Evolutionary conservation across 2,888 invertebrate genomes (phyloP).

Genomic region (Amblyteles armatorius): DNA sequence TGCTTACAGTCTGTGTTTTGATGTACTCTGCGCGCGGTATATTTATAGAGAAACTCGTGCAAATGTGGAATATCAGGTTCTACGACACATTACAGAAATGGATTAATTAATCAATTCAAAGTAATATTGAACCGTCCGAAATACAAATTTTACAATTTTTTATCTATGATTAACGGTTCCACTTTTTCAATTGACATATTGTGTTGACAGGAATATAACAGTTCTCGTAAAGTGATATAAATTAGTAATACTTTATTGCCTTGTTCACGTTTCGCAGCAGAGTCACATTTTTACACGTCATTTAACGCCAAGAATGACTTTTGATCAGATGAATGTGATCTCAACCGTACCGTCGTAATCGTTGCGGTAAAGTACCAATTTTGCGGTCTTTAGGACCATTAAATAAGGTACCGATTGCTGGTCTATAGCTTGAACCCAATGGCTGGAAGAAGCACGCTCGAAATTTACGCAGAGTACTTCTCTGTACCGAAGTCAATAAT

Average conservation of each 20-base stretch:
- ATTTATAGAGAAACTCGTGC: not conserved
- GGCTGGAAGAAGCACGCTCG: not conserved
- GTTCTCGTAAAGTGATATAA: too few species aligned
- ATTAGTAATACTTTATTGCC: not conserved
- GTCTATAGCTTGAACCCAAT: not conserved
- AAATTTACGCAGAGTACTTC: not conserved
- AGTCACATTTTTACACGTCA: not conserved
- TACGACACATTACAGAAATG: not conserved
- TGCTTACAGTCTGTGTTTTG: not conserved
- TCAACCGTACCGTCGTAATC: not conserved
- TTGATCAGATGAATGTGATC: not conserved
- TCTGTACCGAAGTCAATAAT: not conserved
- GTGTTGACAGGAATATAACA: not conserved
- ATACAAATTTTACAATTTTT: not conserved
- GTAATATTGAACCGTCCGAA: not conserved
- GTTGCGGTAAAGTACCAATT: not conserved
- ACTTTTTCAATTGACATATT: not conserved
- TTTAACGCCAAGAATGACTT: not conserved
- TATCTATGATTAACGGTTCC: not conserved
- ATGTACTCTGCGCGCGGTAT: not conserved
- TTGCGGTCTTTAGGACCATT: not conserved
- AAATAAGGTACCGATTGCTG: not conserved
- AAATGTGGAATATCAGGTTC: not conserved
- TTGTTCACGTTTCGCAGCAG: not conserved
- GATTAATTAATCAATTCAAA: not conserved